These are phyloP conservation scores for Pterobdella sp. DNA, from an alignment of 2,888 invertebrate genomes.

Conservation along the genomic window DNA sequence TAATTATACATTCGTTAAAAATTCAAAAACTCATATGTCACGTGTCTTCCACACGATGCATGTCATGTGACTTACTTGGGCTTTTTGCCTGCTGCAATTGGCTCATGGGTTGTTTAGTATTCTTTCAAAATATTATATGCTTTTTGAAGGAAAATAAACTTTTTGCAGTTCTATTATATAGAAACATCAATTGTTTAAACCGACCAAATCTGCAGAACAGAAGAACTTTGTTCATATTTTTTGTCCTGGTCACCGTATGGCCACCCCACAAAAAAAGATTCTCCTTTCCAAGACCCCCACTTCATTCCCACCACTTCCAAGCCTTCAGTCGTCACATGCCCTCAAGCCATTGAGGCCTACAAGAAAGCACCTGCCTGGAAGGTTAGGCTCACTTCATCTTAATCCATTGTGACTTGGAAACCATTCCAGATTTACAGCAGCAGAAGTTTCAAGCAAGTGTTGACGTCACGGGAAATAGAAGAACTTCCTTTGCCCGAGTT, in stretches of 20 bases:
- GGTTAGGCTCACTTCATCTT: constrained; percentile 3
- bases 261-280: background rate
- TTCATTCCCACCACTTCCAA: background rate
- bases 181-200: no score
- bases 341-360: constrained; percentile 14
- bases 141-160: no score
- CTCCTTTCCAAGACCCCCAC: background rate
- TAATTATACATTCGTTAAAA: no score
- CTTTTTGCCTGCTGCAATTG: no score
- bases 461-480: constrained; percentile 48
- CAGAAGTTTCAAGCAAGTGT: constrained; percentile 49
- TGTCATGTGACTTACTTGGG: no score
- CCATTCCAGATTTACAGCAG: constrained; percentile 51
- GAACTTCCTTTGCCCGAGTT: constrained; percentile 72
- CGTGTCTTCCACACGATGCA: no score
- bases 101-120: no score
- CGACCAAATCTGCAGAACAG: background rate
- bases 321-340: background rate
- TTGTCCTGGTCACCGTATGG: background rate
- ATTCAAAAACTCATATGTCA: no score
- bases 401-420: background rate
- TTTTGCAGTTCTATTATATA: no score
- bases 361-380: constrained; percentile 19
- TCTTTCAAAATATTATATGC: no score
- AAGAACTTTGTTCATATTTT: background rate